Percentiles rank a stretch among this genome's conserved stretches.
These are phyloP conservation scores for Oreotrochilus melanogaster DNA, from an alignment of 2,113 vertebrate genomes.

Conservation along the genomic window DNA sequence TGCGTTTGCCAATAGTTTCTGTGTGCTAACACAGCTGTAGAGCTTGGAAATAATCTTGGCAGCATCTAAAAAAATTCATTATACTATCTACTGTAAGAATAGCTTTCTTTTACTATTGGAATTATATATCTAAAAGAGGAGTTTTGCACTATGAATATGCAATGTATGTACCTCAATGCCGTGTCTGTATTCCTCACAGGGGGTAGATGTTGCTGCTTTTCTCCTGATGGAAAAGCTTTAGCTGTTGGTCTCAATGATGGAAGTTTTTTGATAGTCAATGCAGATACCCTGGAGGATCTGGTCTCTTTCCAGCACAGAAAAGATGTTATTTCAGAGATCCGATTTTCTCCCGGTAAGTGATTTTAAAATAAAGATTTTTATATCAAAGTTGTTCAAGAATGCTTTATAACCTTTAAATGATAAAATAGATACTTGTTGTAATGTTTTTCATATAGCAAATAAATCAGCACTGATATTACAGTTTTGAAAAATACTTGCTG, in stretches of 20 bases:
- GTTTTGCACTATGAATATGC: background rate
- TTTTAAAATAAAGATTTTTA: background rate
- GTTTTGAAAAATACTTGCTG: background rate
- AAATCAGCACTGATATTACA: background rate
- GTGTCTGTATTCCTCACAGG: constrained; percentile 76
- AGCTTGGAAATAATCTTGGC: background rate
- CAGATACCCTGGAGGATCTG: constrained; percentile 96
- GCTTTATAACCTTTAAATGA: background rate
- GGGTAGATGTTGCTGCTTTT: constrained; percentile 98
- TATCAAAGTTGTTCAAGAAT: background rate
- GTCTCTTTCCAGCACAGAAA: constrained; percentile 98
- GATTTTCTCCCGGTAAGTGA: constrained; percentile 93
- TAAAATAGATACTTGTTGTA: background rate
- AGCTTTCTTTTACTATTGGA: background rate
- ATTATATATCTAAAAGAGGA: background rate
- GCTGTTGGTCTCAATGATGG: constrained; percentile 96
- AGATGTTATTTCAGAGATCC: constrained; percentile 96
- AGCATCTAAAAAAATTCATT: background rate
- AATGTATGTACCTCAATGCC: background rate
- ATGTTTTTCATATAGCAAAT: background rate
- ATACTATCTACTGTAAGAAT: background rate
- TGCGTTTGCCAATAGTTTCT: background rate
- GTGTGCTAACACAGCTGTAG: background rate
- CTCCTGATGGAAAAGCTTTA: constrained; percentile 95
- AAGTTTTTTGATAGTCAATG: constrained; percentile 96